Evolutionary conservation across 2,888 invertebrate genomes (phyloP).

Genomic region (Chalcosyrphus nemorum): DNA sequence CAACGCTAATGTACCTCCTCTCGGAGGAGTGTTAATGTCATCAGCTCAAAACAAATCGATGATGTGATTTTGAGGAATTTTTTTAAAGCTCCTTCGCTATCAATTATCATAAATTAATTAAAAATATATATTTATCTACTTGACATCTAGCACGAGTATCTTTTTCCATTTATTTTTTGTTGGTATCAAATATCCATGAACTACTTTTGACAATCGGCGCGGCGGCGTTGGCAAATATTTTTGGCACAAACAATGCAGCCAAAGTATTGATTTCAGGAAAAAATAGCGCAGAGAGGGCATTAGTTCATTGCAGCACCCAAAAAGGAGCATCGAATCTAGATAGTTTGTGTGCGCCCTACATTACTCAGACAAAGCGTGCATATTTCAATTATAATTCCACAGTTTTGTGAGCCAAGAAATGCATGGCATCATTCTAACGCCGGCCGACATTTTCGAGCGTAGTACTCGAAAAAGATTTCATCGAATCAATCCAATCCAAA

Average conservation of each 20-base stretch:
- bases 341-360: slow-evolving; percentile 29
- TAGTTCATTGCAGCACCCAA: slow-evolving; percentile 10
- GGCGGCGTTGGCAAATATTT: slow-evolving; percentile 21
- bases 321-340: slow-evolving; percentile 23
- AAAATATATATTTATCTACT: slow-evolving; percentile 23
- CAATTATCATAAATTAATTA: slow-evolving; percentile 42
- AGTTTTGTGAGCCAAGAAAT: slow-evolving; percentile 46
- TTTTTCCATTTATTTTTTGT: neutral
- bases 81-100: neutral
- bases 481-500: slow-evolving; percentile 23
- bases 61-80: slow-evolving; percentile 16
- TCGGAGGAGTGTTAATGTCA: slow-evolving; percentile 14
- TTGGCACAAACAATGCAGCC: slow-evolving; percentile 60
- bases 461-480: neutral
- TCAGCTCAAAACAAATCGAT: slow-evolving; percentile 13
- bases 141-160: neutral
- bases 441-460: slow-evolving; percentile 14
- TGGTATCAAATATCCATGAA: slow-evolving; percentile 33
- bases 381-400: slow-evolving; percentile 49
- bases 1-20: slow-evolving; percentile 18
- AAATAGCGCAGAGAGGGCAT: slow-evolving; percentile 9
- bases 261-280: slow-evolving; percentile 47
- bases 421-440: slow-evolving; percentile 30
- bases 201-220: slow-evolving; percentile 16
- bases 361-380: slow-evolving; percentile 1